Conservation (phyloP, 2,888 invertebrate species). For the Conistra vaccinii region DNA sequence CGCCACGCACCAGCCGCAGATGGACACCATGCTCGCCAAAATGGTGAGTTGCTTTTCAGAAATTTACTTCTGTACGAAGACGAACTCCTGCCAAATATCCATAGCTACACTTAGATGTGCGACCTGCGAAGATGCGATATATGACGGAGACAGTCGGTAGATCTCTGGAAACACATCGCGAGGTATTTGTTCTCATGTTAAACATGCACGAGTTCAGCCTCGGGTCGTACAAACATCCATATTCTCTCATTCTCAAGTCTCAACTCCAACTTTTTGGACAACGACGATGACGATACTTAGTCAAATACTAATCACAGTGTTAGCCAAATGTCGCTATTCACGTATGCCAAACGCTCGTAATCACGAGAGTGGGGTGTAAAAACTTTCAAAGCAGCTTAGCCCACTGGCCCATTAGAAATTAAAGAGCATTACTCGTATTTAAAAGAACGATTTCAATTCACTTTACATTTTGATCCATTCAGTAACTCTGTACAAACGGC, state of each 20-base stretch:
- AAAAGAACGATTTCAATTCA: slow-evolving; percentile 1
- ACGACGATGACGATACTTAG: neutral
- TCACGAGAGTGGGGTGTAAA: neutral
- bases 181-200: neutral
- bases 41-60: slow-evolving; percentile 80
- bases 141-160: neutral
- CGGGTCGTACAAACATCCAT: neutral
- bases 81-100: neutral
- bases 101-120: no score
- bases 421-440: slow-evolving; percentile 15
- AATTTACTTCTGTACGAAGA: neutral
- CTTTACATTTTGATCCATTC: slow-evolving; percentile 8
- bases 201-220: neutral
- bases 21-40: slow-evolving; percentile 88
- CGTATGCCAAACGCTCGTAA: neutral
- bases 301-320: no score
- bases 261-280: neutral
- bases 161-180: neutral
- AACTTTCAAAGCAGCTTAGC: slow-evolving; percentile 2
- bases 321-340: neutral
- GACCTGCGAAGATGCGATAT: neutral
- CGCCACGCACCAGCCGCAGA: slow-evolving; percentile 86
- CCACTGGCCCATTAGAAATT: neutral
- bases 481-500: neutral
- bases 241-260: neutral